These are phyloP conservation scores for Delia radicum DNA, from an alignment of 1,140 invertebrate genomes.

Conservation along the genomic window DNA sequence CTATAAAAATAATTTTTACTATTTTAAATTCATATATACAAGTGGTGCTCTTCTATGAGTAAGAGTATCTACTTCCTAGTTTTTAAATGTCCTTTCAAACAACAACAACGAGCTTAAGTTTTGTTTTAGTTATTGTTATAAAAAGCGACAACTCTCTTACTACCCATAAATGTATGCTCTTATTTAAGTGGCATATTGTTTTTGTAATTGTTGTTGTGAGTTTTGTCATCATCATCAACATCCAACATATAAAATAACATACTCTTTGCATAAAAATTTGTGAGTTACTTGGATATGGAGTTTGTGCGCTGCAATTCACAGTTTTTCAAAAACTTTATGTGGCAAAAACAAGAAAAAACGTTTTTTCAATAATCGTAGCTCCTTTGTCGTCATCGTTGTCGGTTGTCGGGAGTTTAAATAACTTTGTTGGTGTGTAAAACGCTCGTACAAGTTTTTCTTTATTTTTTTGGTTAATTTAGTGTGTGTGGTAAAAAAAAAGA, in stretches of 20 bases:
- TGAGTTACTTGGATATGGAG: not conserved
- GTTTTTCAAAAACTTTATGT: not conserved
- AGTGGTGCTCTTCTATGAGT: not conserved
- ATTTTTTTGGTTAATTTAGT: not conserved
- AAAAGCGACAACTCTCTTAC: not conserved
- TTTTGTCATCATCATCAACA: too few species aligned
- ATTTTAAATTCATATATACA: not conserved
- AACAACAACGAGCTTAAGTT: not conserved
- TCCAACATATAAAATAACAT: not conserved
- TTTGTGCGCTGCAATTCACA: not conserved
- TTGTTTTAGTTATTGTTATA: not conserved
- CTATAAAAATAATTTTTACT: not conserved
- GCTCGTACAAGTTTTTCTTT: not conserved
- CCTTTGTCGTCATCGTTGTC: conserved; percentile 12
- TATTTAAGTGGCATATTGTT: not conserved
- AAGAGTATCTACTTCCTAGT: not conserved
- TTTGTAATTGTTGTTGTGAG: not conserved
- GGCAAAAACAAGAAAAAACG: not conserved
- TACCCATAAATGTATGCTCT: not conserved
- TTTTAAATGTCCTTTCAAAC: not conserved
- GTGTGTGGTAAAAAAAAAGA: not conserved
- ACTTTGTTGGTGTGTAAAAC: not conserved
- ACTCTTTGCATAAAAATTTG: not conserved
- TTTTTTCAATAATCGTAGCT: conserved; percentile 13
- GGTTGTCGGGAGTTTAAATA: conserved; percentile 18